Percentiles rank a stretch among this genome's conserved stretches.
Conservation (phyloP, 2,113 vertebrate genomes). For the Mungos mungo region DNA sequence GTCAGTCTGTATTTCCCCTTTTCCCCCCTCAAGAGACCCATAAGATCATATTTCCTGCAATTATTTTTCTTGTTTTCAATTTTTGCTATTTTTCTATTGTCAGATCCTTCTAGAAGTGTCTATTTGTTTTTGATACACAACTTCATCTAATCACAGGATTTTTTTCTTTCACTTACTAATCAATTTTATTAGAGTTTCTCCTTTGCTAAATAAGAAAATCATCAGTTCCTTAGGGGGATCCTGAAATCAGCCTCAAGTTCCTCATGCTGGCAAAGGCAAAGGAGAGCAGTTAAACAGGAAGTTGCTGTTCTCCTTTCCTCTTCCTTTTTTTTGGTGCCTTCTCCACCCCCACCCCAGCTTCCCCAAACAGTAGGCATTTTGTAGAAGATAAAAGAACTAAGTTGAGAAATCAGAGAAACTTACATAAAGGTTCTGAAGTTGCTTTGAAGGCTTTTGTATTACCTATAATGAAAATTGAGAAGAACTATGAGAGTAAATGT, state of each 20-base stretch:
- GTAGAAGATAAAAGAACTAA: neutral
- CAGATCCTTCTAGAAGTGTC: neutral
- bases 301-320: neutral
- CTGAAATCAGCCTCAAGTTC: neutral
- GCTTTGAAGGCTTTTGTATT: neutral
- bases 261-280: neutral
- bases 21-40: neutral
- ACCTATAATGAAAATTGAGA: constrained; percentile 56
- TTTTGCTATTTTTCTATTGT: neutral
- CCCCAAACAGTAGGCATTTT: neutral
- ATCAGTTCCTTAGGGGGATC: neutral
- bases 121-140: constrained; percentile 19
- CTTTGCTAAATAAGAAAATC: neutral
- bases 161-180: neutral
- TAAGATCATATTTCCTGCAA: neutral
- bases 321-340: neutral
- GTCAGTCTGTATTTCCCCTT: neutral
- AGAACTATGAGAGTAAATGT: neutral
- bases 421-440: neutral
- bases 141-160: neutral
- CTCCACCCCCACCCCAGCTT: neutral
- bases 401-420: neutral
- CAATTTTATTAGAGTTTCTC: neutral
- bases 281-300: neutral
- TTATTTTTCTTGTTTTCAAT: neutral